Evolutionary conservation across 2,888 invertebrate genomes (phyloP), one percentile per base, ranked within the genome.

Genomic region (Brenthis hecate): DNA sequence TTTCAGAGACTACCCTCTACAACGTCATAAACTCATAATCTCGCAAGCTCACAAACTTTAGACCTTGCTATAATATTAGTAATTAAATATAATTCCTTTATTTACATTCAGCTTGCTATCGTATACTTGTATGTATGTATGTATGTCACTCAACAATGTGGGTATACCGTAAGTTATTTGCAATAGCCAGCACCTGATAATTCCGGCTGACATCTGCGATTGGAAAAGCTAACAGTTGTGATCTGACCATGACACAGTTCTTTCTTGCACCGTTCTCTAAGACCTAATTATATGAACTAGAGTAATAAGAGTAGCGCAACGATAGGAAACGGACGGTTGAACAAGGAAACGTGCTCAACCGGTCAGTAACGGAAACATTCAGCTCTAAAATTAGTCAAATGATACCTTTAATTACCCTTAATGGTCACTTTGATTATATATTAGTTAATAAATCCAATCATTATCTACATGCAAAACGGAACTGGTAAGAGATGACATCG

Each of bases 161-260:
- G 48, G 19, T 48, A 56, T 58, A 58, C 66, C 47, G 57, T 68
- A 58, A 66, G 69, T 57, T 13, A 62, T 62, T 65, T 47, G 23
- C 65, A 48, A 48, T 50, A 64, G 36, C 36, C 36, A 43, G 36
- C 36, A 43, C 61, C 71, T 58, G 68, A 68, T 70, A 70, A 70
- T 61, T 68, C 55, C 69, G 68, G 61, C 64, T 63, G 65, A 71
- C 72, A 70, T 72, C 61, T 55, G 60, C 66, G 67, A 75, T 74
- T 69, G 73, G 73, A 74, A 75, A 72, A 69, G 73, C 69, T 72
- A 74, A 71, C 72, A 70, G 71, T 73, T 65, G 69, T 66, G 63
- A 70, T 69, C 77, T 81, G 87, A 81, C 87, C 87, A 86, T 87
- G 87, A 85, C 89, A 86, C 81, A 83, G 78, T 87, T 88, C 79